phyloP scores from a whole-genome alignment of 2,113 vertebrate genomes.

The Struthio camelus region DNA sequence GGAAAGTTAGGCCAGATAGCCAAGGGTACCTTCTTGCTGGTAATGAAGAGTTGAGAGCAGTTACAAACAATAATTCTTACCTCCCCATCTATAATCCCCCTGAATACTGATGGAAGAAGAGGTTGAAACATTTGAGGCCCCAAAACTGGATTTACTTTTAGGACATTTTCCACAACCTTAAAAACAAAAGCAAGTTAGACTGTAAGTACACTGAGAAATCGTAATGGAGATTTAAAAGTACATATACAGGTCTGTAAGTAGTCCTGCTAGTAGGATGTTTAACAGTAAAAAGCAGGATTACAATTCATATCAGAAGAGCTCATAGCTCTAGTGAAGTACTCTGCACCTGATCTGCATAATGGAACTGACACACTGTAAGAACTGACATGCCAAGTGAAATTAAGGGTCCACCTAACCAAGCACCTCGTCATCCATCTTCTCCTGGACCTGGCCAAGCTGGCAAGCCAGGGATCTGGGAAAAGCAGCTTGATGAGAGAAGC shows the following conservation, averaged over 20 bases:
- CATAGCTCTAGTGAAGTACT: background rate
- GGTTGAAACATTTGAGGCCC: conserved; percentile 92
- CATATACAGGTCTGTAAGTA: background rate
- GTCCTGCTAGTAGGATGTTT: background rate
- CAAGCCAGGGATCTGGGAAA: background rate
- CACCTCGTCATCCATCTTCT: background rate
- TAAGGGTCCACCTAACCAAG: background rate
- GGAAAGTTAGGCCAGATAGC: background rate
- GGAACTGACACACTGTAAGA: background rate
- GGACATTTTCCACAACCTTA: conserved; percentile 94
- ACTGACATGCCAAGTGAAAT: background rate
- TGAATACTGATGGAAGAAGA: conserved; percentile 88
- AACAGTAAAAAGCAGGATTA: background rate
- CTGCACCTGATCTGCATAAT: background rate
- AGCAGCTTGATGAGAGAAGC: background rate
- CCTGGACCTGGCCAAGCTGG: background rate
- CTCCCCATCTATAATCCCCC: conserved; percentile 92
- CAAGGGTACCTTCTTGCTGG: background rate
- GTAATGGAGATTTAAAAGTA: background rate
- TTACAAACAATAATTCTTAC: conserved; percentile 75
- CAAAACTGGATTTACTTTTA: conserved; percentile 91
- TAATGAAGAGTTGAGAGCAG: background rate
- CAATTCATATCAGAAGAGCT: background rate
- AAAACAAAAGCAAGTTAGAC: conserved; percentile 44
- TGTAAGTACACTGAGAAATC: background rate